phyloP scores from a whole-genome alignment of 2,113 vertebrate genomes.

The Tetraodon nigroviridis region DNA sequence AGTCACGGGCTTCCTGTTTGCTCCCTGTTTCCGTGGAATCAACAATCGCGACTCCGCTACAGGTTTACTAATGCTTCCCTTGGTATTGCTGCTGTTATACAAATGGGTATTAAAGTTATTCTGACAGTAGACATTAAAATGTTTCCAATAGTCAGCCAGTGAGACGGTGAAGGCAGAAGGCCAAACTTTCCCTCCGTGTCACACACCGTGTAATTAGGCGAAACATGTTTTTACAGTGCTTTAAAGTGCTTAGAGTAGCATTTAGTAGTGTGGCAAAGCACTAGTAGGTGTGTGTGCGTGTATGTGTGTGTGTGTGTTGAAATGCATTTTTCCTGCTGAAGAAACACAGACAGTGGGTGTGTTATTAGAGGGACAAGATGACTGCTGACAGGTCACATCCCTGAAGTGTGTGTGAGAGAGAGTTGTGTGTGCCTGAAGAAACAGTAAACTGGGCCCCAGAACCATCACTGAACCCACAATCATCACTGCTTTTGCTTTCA shows the following conservation, averaged over 20 bases:
- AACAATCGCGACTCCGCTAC: neutral
- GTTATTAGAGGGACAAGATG: slow-evolving; percentile 24
- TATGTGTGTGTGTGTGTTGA: slow-evolving; percentile 29
- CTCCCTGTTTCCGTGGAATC: too few relatives aligned
- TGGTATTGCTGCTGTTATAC: slow-evolving; percentile 14
- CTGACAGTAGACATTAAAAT: slow-evolving; percentile 36
- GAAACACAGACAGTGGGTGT: slow-evolving; percentile 21
- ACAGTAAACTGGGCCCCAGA: too few relatives aligned
- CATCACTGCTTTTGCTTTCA: too few relatives aligned
- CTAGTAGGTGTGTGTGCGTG: slow-evolving; percentile 7
- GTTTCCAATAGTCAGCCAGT: slow-evolving; percentile 30
- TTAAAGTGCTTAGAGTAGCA: slow-evolving; percentile 46
- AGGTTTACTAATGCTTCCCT: slow-evolving; percentile 9
- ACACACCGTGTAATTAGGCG: slow-evolving; percentile 53
- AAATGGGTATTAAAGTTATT: slow-evolving; percentile 20
- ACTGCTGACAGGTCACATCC: too few relatives aligned
- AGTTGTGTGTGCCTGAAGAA: too few relatives aligned
- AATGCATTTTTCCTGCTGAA: slow-evolving; percentile 34
- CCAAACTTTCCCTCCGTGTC: slow-evolving; percentile 51
- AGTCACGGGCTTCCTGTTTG: too few relatives aligned
- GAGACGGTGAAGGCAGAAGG: slow-evolving; percentile 22
- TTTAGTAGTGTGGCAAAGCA: slow-evolving; percentile 36
- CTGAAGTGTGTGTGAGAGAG: too few relatives aligned
- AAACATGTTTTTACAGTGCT: slow-evolving; percentile 61
- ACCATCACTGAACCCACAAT: too few relatives aligned